phyloP scores from a whole-genome alignment of 1,140 invertebrate genomes.

The Eriocheir sinensis region DNA sequence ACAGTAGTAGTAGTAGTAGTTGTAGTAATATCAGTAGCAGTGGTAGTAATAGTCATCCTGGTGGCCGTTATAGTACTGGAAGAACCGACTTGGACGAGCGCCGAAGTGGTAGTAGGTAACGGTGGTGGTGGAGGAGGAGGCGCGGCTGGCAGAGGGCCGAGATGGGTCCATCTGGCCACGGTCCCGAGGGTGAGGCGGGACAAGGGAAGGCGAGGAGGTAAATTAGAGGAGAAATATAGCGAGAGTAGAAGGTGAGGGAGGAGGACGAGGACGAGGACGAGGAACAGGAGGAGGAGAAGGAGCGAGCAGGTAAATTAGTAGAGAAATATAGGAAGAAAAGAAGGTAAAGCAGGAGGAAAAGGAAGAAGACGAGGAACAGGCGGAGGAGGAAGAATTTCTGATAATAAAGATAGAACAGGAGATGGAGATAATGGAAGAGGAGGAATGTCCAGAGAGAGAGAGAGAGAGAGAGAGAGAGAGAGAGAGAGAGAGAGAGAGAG shows the following conservation, averaged over 20 bases:
- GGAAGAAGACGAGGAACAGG: too few species aligned
- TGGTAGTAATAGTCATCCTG: too few species aligned
- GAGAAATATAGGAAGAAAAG: neutral
- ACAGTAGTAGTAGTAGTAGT: too few species aligned
- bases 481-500: neutral
- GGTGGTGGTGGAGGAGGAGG: neutral
- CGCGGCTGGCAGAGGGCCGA: slow-evolving; percentile 5
- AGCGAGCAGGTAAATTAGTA: neutral
- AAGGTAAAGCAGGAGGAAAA: neutral
- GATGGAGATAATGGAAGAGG: neutral
- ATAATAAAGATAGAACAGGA: neutral
- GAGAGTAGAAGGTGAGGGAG: slow-evolving; percentile 33
- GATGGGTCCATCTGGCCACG: neutral
- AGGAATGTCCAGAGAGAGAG: neutral
- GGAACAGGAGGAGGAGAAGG: neutral
- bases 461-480: slow-evolving; percentile 10
- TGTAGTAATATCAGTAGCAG: too few species aligned
- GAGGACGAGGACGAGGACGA: neutral
- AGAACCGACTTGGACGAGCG: neutral
- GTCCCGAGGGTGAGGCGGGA: neutral
- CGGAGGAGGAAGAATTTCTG: neutral
- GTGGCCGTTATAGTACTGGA: slow-evolving; percentile 5
- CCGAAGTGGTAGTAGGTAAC: neutral
- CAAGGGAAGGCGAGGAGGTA: neutral
- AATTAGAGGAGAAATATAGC: slow-evolving; percentile 5